Percentiles rank a stretch among this genome's conserved stretches.
phyloP scores from a whole-genome alignment of 2,113 vertebrate genomes.

The Xyliphius kryptos region DNA sequence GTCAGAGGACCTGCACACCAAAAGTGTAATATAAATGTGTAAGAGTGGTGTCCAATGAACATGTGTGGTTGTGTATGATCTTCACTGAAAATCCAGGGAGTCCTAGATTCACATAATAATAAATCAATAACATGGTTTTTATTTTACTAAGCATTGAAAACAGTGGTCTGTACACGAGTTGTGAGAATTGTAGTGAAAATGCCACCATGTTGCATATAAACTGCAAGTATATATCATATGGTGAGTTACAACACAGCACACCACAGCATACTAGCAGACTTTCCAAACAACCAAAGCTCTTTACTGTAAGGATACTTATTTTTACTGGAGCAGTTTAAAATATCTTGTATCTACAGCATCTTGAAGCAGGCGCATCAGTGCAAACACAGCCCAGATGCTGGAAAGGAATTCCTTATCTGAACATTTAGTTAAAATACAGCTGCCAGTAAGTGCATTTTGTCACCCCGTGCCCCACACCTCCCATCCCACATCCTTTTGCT shows the following conservation, averaged over 20 bases:
- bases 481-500: background rate
- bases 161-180: background rate
- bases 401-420: slow-evolving; percentile 53
- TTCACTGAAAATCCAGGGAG: no score
- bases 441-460: slow-evolving; percentile 47
- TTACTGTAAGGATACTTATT: no score
- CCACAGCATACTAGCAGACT: background rate
- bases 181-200: background rate
- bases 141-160: no score
- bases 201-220: background rate
- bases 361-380: slow-evolving; percentile 22
- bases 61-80: no score
- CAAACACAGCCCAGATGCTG: slow-evolving; percentile 34
- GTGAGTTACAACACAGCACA: slow-evolving; percentile 3
- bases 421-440: slow-evolving; percentile 36
- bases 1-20: no score
- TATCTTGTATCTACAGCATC: slow-evolving; percentile 23
- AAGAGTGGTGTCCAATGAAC: no score
- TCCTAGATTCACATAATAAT: no score
- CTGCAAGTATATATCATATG: background rate
- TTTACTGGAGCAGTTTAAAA: slow-evolving; percentile 30
- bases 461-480: slow-evolving; percentile 17
- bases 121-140: no score
- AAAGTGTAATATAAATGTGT: no score
- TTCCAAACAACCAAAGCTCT: background rate